Percentiles rank a stretch among this genome's conserved stretches.
phyloP scores from a whole-genome alignment of 2,113 vertebrate species.

The Fulmarus glacialis region DNA sequence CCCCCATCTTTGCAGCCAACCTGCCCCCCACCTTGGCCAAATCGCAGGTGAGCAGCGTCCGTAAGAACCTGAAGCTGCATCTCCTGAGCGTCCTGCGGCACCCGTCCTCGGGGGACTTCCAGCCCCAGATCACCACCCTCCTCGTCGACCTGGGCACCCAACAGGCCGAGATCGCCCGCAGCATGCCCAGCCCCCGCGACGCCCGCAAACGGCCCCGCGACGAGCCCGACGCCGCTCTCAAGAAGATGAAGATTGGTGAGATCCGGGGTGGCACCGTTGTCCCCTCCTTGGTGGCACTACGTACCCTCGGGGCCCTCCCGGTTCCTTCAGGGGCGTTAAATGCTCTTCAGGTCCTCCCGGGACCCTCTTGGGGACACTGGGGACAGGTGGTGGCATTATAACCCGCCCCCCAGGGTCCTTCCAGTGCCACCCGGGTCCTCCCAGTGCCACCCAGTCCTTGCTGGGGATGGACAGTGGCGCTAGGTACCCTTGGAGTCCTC shows the following conservation, averaged over 20 bases:
- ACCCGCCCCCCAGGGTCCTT: fast-evolving
- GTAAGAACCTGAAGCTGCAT: conserved; percentile 95
- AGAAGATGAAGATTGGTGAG: conserved; percentile 92
- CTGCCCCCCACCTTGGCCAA: conserved; percentile 92
- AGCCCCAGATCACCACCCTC: conserved; percentile 90
- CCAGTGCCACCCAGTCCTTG: too few species aligned
- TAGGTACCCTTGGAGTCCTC: too few species aligned
- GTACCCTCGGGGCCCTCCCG: too few species aligned
- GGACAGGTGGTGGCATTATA: background rate
- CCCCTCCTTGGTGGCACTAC: fast-evolving
- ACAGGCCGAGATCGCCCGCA: conserved; percentile 87
- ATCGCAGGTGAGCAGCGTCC: conserved; percentile 95
- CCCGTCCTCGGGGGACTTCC: conserved; percentile 88
- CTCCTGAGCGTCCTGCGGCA: conserved; percentile 89
- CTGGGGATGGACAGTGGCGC: too few species aligned
- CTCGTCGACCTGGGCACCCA: conserved; percentile 92
- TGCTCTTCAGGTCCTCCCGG: background rate
- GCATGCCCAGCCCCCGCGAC: conserved; percentile 81
- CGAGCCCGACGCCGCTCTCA: conserved; percentile 82
- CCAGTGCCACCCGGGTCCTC: background rate
- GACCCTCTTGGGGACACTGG: background rate
- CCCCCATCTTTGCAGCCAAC: conserved; percentile 76
- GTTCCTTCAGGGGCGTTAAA: background rate
- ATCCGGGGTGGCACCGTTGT: fast-evolving
- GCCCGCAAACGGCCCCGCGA: conserved; percentile 85